phyloP scores from a whole-genome alignment of 2,113 vertebrate species.

The Pluvianellus socialis region DNA sequence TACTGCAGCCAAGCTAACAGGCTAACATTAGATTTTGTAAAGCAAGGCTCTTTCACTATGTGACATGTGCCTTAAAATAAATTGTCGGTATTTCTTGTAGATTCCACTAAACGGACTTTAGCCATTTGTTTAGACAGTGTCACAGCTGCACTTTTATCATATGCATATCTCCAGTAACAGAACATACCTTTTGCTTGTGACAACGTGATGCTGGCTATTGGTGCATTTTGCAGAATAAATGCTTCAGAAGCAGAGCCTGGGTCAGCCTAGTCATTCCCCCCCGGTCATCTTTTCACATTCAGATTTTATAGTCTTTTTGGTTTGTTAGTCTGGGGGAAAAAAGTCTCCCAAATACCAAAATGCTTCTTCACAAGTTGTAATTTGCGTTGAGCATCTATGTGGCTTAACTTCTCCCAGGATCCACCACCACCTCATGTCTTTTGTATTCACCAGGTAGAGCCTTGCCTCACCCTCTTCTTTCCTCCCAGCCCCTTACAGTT shows the following conservation, averaged over 20 bases:
- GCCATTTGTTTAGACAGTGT: background rate
- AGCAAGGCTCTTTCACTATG: background rate
- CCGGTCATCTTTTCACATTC: background rate
- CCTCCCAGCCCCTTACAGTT: background rate
- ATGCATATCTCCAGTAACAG: background rate
- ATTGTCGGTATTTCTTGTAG: background rate
- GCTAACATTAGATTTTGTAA: background rate
- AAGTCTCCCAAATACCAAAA: background rate
- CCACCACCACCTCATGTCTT: background rate
- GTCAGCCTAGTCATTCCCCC: background rate
- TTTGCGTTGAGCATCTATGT: background rate
- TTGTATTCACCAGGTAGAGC: background rate
- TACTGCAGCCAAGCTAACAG: background rate
- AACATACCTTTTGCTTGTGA: background rate
- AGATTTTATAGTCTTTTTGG: background rate
- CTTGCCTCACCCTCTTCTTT: background rate
- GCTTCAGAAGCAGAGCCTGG: background rate
- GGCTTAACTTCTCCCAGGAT: background rate
- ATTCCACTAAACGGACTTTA: rapidly evolving
- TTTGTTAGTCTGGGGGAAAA: background rate
- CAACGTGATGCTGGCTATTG: background rate
- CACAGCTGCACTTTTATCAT: background rate
- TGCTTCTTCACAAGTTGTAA: background rate
- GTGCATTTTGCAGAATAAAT: background rate
- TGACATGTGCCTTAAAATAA: background rate